Evolutionary conservation across 2,888 invertebrate species (phyloP).

Genomic region (Campoplex nolae): DNA sequence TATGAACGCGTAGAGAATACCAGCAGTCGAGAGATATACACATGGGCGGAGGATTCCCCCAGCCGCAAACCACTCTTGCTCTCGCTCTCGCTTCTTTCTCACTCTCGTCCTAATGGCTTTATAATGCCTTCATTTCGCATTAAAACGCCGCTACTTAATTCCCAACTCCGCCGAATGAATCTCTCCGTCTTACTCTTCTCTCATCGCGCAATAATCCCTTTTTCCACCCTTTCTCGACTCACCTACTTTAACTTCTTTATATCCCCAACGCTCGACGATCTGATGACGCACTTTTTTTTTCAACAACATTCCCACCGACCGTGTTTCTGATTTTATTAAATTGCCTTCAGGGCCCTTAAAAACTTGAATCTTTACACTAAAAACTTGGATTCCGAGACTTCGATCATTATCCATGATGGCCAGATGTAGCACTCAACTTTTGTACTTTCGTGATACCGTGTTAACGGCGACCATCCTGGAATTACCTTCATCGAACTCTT

Average conservation of each 20-base stretch:
- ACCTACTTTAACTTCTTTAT: conserved; percentile 7
- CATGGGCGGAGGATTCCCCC: conserved; percentile 52
- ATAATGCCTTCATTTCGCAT: conserved; percentile 83
- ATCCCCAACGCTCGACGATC: conserved; percentile 24
- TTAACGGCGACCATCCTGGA: neutral
- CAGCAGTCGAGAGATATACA: conserved; percentile 41
- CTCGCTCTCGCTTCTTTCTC: neutral
- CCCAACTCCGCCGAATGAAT: conserved; percentile 54
- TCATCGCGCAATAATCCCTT: conserved; percentile 2
- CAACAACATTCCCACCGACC: neutral
- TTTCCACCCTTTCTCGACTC: conserved; percentile 37
- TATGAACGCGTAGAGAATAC: conserved; percentile 26
- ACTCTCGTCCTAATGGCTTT: conserved; percentile 80
- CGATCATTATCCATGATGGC: neutral
- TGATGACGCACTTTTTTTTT: conserved; percentile 1
- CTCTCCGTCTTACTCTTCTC: conserved; percentile 25
- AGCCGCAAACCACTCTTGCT: conserved; percentile 61
- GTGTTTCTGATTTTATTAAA: conserved; percentile 15
- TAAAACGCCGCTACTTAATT: conserved; percentile 77
- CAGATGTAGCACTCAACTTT: neutral
- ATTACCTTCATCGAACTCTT: neutral
- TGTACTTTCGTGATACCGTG: neutral
- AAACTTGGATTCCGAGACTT: neutral
- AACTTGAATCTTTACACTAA: neutral
- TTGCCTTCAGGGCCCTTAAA: neutral